Percentiles rank a stretch among this genome's conserved stretches.
Conservation (phyloP, 2,113 vertebrate species). For the Malurus cyaneus region DNA sequence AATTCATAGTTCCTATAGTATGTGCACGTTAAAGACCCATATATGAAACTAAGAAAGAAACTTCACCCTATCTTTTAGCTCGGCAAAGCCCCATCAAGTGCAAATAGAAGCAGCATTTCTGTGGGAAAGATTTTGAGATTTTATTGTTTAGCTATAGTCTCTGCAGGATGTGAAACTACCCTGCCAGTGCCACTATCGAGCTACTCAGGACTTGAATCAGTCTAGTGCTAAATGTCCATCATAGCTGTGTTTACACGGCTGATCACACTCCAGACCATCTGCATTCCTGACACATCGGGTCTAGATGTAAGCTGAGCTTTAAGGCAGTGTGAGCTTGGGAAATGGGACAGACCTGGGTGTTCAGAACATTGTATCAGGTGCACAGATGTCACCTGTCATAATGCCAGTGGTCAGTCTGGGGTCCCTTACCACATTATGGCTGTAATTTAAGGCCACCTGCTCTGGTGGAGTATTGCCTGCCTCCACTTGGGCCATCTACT, state of each 20-base stretch:
- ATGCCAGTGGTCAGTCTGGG: neutral
- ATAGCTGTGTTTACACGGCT: neutral
- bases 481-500: neutral
- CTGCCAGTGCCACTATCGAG: neutral
- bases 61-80: neutral
- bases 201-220: neutral
- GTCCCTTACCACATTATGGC: neutral
- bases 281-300: neutral
- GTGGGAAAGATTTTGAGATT: neutral
- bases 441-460: neutral
- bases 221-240: neutral
- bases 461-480: neutral
- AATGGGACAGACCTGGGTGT: neutral
- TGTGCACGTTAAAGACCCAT: neutral
- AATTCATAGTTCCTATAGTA: neutral
- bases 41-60: neutral
- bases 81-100: neutral
- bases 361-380: fast-evolving
- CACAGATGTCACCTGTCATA: neutral
- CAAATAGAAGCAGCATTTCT: neutral
- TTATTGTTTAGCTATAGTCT: neutral
- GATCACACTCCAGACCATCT: neutral
- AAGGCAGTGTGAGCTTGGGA: neutral
- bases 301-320: neutral
- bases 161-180: neutral